These are phyloP conservation scores for human DNA, from an alignment of 2,113 vertebrate genomes.

Conservation along the genomic window GRCh38 chr5:177525001-177525500, in stretches of 20 bases:
- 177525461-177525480: slow-evolving; percentile 4
- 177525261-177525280: slow-evolving; percentile 23
- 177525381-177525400: neutral
- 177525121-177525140: slow-evolving; percentile 76
- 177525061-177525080: slow-evolving; percentile 97
- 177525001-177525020: slow-evolving; percentile 95
- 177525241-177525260: neutral
- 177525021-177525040: slow-evolving; percentile 98
- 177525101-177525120: slow-evolving; percentile 94
- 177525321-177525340: neutral
- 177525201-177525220: slow-evolving; percentile 87
- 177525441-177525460: neutral
- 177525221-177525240: slow-evolving; percentile 46
- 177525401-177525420: neutral
- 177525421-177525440: neutral
- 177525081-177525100: slow-evolving; percentile 95
- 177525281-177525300: neutral
- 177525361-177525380: neutral
- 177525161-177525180: slow-evolving; percentile 82
- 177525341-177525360: neutral
- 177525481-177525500: neutral
- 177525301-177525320: neutral
- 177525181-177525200: slow-evolving; percentile 93
- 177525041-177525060: slow-evolving; percentile 98
- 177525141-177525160: slow-evolving; percentile 79